phyloP scores from a whole-genome alignment of 2,888 invertebrate genomes.

The Tryphoninae sp. region DNA sequence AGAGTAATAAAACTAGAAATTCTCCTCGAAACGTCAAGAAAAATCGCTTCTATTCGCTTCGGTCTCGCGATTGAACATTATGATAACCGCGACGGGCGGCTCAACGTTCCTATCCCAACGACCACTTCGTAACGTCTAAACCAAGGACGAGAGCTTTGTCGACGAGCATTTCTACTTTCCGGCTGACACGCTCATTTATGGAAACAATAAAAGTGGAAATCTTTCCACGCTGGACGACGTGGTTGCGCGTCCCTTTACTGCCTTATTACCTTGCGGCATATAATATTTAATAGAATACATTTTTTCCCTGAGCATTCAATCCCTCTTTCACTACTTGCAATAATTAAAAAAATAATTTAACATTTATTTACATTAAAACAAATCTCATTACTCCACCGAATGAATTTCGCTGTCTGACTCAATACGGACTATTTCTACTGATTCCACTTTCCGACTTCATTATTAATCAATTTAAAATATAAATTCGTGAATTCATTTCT shows the following conservation, averaged over 20 bases:
- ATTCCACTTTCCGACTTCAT: no score
- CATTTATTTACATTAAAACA: no score
- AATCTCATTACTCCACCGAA: neutral
- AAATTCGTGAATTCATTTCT: no score
- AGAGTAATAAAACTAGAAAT: neutral
- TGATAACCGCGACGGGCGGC: conserved; percentile 52
- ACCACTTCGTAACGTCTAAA: conserved; percentile 42
- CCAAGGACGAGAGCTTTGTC: conserved; percentile 43
- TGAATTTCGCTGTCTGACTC: neutral
- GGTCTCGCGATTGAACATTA: conserved; percentile 54
- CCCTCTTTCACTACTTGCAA: neutral
- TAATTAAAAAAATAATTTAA: neutral
- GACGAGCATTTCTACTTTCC: conserved; percentile 49
- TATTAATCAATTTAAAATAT: no score
- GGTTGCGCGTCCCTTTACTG: conserved; percentile 17
- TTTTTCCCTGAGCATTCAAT: neutral
- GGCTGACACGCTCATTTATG: conserved; percentile 48
- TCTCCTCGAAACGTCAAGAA: conserved; percentile 29
- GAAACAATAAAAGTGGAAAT: conserved; percentile 57
- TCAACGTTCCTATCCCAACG: conserved; percentile 10
- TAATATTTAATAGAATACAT: neutral
- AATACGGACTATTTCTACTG: no score
- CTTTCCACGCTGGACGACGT: conserved; percentile 30
- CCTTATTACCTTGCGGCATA: neutral
- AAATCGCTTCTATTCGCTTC: conserved; percentile 47